Conservation (phyloP, 2,888 invertebrate genomes). For the Callimorpha dominula region DNA sequence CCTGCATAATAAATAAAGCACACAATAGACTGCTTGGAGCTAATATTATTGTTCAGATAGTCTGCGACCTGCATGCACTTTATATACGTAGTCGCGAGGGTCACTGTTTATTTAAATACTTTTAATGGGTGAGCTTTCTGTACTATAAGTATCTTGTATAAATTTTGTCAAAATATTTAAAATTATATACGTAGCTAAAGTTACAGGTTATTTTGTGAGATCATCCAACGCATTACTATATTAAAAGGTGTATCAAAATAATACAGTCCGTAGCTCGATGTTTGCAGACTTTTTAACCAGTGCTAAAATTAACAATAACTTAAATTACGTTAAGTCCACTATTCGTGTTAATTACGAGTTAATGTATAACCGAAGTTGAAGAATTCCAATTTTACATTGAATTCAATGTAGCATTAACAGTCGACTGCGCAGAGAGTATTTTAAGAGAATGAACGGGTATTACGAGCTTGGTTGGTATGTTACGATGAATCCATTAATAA, state of each 20-base stretch:
- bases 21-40: not conserved
- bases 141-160: no score
- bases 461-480: constrained; percentile 1
- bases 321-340: not conserved
- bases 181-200: not conserved
- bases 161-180: no score
- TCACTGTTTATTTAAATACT: no score
- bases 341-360: not conserved
- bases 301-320: not conserved
- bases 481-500: constrained; percentile 2
- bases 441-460: constrained; percentile 5
- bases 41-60: not conserved
- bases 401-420: not conserved
- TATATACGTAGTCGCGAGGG: not conserved
- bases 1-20: not conserved
- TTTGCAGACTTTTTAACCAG: not conserved
- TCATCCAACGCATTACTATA: not conserved
- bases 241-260: not conserved
- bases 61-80: not conserved
- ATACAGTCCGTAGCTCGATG: not conserved
- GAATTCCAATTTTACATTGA: not conserved
- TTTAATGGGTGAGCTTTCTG: no score
- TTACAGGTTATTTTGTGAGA: not conserved
- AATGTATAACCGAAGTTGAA: not conserved
- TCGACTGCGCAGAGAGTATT: not conserved